Conservation (phyloP, 35 echinoderm and acorn worm genomes). For the Ophiothrix spiculata region DNA sequence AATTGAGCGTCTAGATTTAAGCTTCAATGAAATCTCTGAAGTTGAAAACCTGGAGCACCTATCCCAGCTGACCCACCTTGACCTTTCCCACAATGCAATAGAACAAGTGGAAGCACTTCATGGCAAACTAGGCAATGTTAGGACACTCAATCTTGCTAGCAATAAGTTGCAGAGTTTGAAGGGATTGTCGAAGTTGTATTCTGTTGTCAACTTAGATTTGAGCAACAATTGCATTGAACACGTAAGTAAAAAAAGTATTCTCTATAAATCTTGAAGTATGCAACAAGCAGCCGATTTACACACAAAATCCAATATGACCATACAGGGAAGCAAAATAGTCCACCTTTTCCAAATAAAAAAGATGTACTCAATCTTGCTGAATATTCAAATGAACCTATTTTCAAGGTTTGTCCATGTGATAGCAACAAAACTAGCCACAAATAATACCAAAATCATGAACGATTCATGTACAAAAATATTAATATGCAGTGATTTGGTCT, state of each 20-base stretch:
- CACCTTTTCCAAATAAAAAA: no score
- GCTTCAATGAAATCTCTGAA: conserved; percentile 63
- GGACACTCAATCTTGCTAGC: conserved; percentile 60
- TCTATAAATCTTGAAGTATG: no score
- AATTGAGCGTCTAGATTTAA: conserved; percentile 72
- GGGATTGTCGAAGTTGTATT: conserved; percentile 83
- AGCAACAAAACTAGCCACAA: no score
- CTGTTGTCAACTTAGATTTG: conserved; percentile 81
- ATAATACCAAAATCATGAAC: no score
- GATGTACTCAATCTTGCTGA: no score
- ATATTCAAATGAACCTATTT: no score
- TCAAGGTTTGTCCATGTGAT: no score
- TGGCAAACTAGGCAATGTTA: conserved; percentile 81
- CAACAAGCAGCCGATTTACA: no score
- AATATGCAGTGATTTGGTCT: no score
- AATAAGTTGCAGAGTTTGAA: conserved; percentile 66
- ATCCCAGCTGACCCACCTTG: conserved; percentile 59
- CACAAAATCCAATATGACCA: no score
- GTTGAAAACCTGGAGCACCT: conserved; percentile 73
- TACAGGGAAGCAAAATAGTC: no score
- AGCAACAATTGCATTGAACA: conserved; percentile 78
- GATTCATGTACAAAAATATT: no score
- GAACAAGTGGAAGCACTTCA: conserved; percentile 58
- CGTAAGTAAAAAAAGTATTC: conserved; percentile 39
- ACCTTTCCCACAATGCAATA: conserved; percentile 81